Evolutionary conservation across 2,888 invertebrate species (phyloP), one percentile per base, ranked within the genome.

Genomic region (Caprella mutica): DNA sequence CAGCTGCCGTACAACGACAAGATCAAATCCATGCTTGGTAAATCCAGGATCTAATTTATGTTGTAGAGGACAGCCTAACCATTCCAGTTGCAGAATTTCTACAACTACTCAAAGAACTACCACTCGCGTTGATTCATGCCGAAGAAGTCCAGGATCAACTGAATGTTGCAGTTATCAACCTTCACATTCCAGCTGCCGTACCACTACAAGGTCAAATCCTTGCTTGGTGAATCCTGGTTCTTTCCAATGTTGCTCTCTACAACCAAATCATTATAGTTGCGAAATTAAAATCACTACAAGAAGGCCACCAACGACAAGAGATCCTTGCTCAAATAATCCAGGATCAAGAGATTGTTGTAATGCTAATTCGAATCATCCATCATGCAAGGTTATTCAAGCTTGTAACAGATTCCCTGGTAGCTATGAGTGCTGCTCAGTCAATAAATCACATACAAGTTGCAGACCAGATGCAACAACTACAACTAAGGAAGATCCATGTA

Each of bases 71-170:
- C 33, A 19, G 35, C 44, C 46, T 19, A 35, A 35, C 26, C 54
- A 14, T 21, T 23, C 58, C 19, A 29, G 43, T 5, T 38, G 24
- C 35, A 23, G 21, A 8, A 26, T n/a, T 12, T 23, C 48, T 14
- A 23, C 56, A 39, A 56, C 56, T n/a, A 55, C 55, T 23, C n/a
- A n/a, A 50, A 50, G 50, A 19, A 30, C 51, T 17, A 42, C 59
- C 3, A 52, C 59, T 5, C n/a, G n/a, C 9, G 9, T 17, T 17
- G 42, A 42, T 42, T 21, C 42, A 12, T 42, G 42, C n/a, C 9
- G 12, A 12, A 42, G 9, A 6, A 6, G n/a, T 17, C 42, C 42
- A 42, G 42, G 42, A 26, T 42, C 42, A 17, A n/a, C 42, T 8
- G 42, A 42, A n/a, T 42, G 42, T n/a, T 42, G 42, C 17, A 17